These are phyloP conservation scores for Eupristina koningsbergeri DNA, from an alignment of 1,140 invertebrate species.

Conservation along the genomic window DNA sequence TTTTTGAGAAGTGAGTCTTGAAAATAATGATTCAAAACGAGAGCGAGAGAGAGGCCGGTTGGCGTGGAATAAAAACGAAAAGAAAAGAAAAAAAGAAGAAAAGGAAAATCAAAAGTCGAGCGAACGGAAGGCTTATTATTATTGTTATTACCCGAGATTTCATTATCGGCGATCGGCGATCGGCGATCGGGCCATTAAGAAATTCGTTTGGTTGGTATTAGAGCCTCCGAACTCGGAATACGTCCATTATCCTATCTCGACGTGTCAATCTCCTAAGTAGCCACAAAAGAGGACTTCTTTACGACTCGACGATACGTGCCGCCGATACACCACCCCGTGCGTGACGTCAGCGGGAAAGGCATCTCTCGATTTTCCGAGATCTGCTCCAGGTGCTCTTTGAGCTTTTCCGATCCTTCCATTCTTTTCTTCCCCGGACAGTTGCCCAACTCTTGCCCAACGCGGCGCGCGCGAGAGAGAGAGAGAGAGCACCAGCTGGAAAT, in stretches of 20 bases:
- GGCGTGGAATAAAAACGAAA: neutral
- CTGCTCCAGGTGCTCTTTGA: slow-evolving; percentile 18
- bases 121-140: neutral
- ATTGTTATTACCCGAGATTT: slow-evolving; percentile 36
- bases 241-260: slow-evolving; percentile 68
- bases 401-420: slow-evolving; percentile 42
- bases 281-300: slow-evolving; percentile 62
- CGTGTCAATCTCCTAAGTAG: slow-evolving; percentile 69
- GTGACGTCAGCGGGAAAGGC: slow-evolving; percentile 22
- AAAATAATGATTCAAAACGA: neutral
- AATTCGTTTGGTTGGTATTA: slow-evolving; percentile 15
- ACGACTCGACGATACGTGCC: slow-evolving; percentile 57
- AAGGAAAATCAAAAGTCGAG: slow-evolving; percentile 31
- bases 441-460: neutral
- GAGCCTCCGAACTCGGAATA: slow-evolving; percentile 19
- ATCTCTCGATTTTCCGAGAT: neutral
- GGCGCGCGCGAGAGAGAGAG: too few species aligned
- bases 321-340: slow-evolving; percentile 45
- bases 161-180: slow-evolving; percentile 34
- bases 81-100: neutral
- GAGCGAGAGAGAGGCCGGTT: too few species aligned
- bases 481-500: too few species aligned
- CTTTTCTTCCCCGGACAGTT: slow-evolving; percentile 7
- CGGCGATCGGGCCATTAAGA: slow-evolving; percentile 31
- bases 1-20: too few species aligned